Conservation (phyloP, 2,888 invertebrate genomes). For the Hylaea fasciaria region DNA sequence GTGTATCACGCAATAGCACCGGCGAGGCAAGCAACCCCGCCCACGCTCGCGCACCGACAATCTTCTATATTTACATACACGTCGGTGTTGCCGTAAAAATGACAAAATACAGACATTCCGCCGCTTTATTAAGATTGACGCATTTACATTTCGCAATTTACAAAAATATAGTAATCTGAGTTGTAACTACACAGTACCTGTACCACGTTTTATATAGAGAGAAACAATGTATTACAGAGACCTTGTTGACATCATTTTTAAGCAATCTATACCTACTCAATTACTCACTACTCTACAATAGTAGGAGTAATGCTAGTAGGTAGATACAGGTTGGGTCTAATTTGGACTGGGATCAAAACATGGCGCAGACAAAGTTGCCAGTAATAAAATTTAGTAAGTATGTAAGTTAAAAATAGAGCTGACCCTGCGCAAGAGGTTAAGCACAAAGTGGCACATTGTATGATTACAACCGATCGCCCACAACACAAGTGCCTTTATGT, state of each 20-base stretch:
- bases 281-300: no score
- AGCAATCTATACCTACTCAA: no score
- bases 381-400: neutral
- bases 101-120: slow-evolving; percentile 37
- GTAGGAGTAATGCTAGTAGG: no score
- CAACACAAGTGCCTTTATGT: slow-evolving; percentile 19
- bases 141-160: slow-evolving; percentile 13
- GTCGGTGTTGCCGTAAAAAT: slow-evolving; percentile 37
- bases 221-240: no score
- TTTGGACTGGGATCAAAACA: no score
- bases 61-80: slow-evolving; percentile 61
- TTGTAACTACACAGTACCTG: no score
- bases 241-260: no score
- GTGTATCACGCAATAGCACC: slow-evolving; percentile 76
- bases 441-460: slow-evolving; percentile 18
- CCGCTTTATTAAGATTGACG: slow-evolving; percentile 25
- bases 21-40: slow-evolving; percentile 80
- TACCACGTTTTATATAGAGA: no score
- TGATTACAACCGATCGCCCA: slow-evolving; percentile 27
- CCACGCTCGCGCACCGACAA: slow-evolving; percentile 63
- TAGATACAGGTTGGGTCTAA: no score
- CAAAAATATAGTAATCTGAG: neutral
- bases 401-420: slow-evolving; percentile 6
- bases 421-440: slow-evolving; percentile 14
- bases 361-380: no score